Base-by-base conservation (phyloP, 2,113 vertebrate species). In the Sander lucioperca region DNA sequence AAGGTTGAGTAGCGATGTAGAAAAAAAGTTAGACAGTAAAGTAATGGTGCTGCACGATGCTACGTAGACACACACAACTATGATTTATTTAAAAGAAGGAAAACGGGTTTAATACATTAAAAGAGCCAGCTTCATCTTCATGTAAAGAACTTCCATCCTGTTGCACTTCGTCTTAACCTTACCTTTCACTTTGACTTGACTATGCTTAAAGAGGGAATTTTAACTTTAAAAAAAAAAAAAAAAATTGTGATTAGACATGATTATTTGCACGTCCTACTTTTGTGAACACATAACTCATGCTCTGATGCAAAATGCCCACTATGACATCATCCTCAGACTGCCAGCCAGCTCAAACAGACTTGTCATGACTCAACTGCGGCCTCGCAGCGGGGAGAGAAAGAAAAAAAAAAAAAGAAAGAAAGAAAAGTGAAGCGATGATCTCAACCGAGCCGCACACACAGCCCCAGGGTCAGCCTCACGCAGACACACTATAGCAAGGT, bases 301-400 rank as follows among this genome's bases (percentile, higher is more conserved):
- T 79, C 51, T 19, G 23, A 53, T 67, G 68, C 79, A 70, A 82
- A 80, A 77, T 61, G 68, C 57, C 80, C 62, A 61, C 33, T 50
- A 19, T 86, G 82, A 90, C 83, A 88, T 88, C 88, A 88, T 86
- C 81, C 71, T 63, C 77, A 74, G 69, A 81, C 72, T 75, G 82
- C 70, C 82, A 86, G 87, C 83, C 78, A 74, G 71, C 76, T 80
- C 45, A 27, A 86, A 86, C 80, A 87, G 78, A 86, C 84, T 47
- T 56, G 74, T 80, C 79, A 86, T 92, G 88, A 92, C 75, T 89
- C 87, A 87, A 85, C 77, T 57, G 57, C 23, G 18, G 82, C 77
- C 79, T 82, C 30, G 2, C 54, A 21, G 6, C 13, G 4, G 70
- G 43, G 25, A 39, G 47, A 33, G 21, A 11, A n/a, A 3, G 10